Percentiles rank a stretch among this genome's conserved stretches.
phyloP scores from a whole-genome alignment of 2,113 vertebrate genomes.

The Oncorhynchus masou region DNA sequence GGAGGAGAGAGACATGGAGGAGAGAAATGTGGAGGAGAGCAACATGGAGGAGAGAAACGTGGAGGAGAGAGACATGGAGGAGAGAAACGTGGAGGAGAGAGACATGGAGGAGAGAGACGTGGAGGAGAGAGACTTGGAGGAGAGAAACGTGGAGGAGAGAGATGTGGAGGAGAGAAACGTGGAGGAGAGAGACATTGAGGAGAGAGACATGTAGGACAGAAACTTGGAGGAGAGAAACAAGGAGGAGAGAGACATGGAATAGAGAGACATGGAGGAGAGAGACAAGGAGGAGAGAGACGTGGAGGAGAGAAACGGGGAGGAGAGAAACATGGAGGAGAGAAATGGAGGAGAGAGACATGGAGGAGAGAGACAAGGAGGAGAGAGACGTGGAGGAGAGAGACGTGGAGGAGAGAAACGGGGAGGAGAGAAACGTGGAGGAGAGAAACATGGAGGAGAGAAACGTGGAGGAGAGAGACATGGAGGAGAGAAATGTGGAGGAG shows the following conservation, averaged over 20 bases:
- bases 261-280: conserved; percentile 19
- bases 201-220: conserved; percentile 6
- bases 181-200: conserved; percentile 22
- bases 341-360: conserved; percentile 16
- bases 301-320: conserved; percentile 18
- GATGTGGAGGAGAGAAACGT: conserved; percentile 7
- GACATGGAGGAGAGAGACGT: conserved; percentile 13
- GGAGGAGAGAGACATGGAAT: conserved; percentile 18
- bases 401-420: conserved; percentile 15
- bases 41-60: conserved; percentile 18
- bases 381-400: conserved; percentile 16
- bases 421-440: conserved; percentile 21
- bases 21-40: conserved; percentile 18
- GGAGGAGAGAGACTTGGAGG: conserved; percentile 21
- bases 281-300: conserved; percentile 17
- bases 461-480: conserved; percentile 15
- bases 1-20: conserved; percentile 18
- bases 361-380: conserved; percentile 19
- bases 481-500: conserved; percentile 21
- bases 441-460: conserved; percentile 18
- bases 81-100: conserved; percentile 22
- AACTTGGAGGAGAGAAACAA: conserved; percentile 15
- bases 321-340: conserved; percentile 20
- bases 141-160: conserved; percentile 18
- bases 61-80: conserved; percentile 14